Percentiles rank a stretch among this genome's conserved stretches.
Conservation (phyloP, 1,140 invertebrate genomes). For the Drosophila virilis region DNA sequence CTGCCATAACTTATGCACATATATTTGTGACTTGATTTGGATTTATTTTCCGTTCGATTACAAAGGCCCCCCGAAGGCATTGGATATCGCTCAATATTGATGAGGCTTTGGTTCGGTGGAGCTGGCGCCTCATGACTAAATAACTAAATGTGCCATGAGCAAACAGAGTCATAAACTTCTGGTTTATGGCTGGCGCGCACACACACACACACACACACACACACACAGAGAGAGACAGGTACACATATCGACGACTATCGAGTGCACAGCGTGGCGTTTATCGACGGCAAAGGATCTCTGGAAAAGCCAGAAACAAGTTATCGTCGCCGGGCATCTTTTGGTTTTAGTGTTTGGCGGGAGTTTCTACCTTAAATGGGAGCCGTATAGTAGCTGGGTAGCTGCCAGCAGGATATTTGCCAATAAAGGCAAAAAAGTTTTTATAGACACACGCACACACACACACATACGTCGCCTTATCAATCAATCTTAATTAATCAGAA, state of each 20-base stretch:
- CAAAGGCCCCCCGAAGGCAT: constrained; percentile 45
- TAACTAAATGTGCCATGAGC: constrained; percentile 74
- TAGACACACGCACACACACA: constrained; percentile 62
- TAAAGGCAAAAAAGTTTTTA: constrained; percentile 80
- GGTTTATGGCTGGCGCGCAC: constrained; percentile 63
- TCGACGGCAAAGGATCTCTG: constrained; percentile 63
- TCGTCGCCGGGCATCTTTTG: constrained; percentile 67
- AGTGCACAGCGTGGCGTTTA: constrained; percentile 44
- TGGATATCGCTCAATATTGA: constrained; percentile 78
- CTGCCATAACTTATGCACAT: constrained; percentile 78
- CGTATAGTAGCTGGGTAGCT: constrained; percentile 39
- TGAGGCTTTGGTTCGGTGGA: constrained; percentile 45
- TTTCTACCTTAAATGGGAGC: constrained; percentile 39
- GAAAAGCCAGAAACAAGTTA: constrained; percentile 70
- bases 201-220: constrained; percentile 30
- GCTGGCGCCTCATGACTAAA: constrained; percentile 64
- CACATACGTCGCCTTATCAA: constrained; percentile 68
- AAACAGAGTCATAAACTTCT: constrained; percentile 81
- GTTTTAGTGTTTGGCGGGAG: constrained; percentile 42
- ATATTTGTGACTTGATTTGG: constrained; percentile 67
- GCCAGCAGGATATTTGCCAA: constrained; percentile 82
- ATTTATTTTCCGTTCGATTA: constrained; percentile 58
- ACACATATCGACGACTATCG: constrained; percentile 53
- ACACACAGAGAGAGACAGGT: constrained; percentile 20
- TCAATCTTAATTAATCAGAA: constrained; percentile 83